Percentiles rank a stretch among this genome's conserved stretches.
Evolutionary conservation across 2,113 vertebrate species (phyloP).

Genomic region (Psammodynastes pulverulentus): DNA sequence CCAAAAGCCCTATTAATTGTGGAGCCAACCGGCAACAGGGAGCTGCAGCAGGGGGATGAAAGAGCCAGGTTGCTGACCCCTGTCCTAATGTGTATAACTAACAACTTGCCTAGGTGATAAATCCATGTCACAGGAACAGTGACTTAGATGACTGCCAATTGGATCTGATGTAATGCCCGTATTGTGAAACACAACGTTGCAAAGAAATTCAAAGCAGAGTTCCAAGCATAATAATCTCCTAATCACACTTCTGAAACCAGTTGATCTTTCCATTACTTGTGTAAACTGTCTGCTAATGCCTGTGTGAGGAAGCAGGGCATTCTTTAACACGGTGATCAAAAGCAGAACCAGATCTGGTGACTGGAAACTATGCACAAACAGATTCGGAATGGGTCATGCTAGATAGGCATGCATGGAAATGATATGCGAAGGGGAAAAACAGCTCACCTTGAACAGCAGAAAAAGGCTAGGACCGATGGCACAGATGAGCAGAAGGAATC

Average conservation of each 20-base stretch:
- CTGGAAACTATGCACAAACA: constrained; percentile 10
- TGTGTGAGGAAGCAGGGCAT: neutral
- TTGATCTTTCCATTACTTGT: neutral
- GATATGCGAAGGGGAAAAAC: neutral
- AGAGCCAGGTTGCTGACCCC: too few relatives aligned
- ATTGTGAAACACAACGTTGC: neutral
- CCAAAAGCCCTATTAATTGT: too few relatives aligned
- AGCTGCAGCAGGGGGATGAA: too few relatives aligned
- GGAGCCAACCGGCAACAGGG: too few relatives aligned
- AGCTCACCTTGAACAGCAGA: constrained; percentile 67
- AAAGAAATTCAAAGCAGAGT: neutral
- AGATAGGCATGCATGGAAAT: neutral
- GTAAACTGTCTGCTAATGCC: neutral
- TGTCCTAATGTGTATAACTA: neutral
- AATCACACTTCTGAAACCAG: neutral
- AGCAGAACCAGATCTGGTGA: constrained; percentile 28
- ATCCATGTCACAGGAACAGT: neutral
- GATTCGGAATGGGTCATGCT: neutral
- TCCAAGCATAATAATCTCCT: neutral
- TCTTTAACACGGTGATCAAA: neutral
- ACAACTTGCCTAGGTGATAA: neutral
- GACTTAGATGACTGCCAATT: neutral
- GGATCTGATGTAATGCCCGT: neutral
- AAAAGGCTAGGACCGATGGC: constrained; percentile 62
- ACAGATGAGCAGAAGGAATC: constrained; percentile 62